Evolutionary conservation across 2,888 invertebrate genomes (phyloP).

Genomic region (Spilosoma lubricipeda): DNA sequence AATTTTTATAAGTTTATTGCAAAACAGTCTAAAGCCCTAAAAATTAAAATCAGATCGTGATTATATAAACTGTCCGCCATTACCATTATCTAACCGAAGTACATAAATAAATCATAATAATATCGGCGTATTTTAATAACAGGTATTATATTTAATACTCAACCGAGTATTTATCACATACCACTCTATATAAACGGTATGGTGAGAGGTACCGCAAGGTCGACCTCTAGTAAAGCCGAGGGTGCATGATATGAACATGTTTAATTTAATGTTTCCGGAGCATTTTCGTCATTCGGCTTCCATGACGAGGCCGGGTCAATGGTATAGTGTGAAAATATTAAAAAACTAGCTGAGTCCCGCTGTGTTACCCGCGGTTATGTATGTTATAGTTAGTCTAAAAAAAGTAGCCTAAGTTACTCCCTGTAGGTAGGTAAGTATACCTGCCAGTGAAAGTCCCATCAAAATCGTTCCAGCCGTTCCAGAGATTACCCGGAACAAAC

Average conservation of each 20-base stretch:
- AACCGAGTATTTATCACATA: slow-evolving; percentile 13
- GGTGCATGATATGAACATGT: slow-evolving; percentile 1
- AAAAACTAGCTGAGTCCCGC: too few species aligned
- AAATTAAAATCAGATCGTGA: not conserved
- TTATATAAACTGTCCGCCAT: not conserved
- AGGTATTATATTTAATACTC: slow-evolving; percentile 13
- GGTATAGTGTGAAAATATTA: not conserved
- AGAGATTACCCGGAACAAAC: too few species aligned
- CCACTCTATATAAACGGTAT: slow-evolving; percentile 11
- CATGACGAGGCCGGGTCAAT: not conserved
- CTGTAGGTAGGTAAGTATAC: too few species aligned
- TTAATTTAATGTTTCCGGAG: slow-evolving; percentile 13
- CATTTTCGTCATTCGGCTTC: slow-evolving; percentile 7
- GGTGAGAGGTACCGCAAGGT: slow-evolving; percentile 24
- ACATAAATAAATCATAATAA: not conserved
- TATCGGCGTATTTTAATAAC: slow-evolving; percentile 7
- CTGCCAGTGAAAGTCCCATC: too few species aligned
- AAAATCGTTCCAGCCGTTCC: too few species aligned
- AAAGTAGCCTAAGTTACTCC: too few species aligned
- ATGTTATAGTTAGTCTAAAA: too few species aligned
- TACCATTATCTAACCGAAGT: not conserved
- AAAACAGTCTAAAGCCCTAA: not conserved
- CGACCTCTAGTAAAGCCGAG: slow-evolving; percentile 7
- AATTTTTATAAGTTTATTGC: too few species aligned
- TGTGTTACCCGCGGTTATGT: too few species aligned